phyloP scores from a whole-genome alignment of 2,888 invertebrate species.

The Caenorhabditis imperialis region DNA sequence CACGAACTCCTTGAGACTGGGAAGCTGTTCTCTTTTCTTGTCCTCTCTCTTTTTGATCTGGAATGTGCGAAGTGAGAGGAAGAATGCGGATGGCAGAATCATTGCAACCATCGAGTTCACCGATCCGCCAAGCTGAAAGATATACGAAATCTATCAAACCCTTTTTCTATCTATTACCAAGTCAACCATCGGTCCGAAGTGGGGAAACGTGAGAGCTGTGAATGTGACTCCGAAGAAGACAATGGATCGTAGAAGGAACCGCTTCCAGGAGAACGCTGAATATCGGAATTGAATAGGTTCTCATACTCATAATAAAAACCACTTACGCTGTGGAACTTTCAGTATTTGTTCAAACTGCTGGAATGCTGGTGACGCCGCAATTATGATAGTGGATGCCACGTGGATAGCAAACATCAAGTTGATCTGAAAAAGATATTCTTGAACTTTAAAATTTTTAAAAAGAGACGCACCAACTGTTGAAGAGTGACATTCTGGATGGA shows the following conservation, averaged over 20 bases:
- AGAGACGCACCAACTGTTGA: constrained; percentile 51
- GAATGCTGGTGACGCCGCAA: constrained; percentile 71
- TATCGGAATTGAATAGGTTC: background rate
- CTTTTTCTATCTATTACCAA: too few relatives aligned
- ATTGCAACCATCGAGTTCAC: constrained; percentile 58
- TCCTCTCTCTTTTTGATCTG: constrained; percentile 7
- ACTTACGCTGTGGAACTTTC: constrained; percentile 66
- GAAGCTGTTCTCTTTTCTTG: constrained; percentile 7
- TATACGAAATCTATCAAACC: too few relatives aligned
- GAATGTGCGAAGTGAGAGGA: constrained; percentile 48
- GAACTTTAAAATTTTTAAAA: background rate
- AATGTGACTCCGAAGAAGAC: constrained; percentile 65
- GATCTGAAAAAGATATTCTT: background rate
- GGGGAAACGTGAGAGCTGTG: constrained; percentile 67
- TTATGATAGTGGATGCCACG: constrained; percentile 73
- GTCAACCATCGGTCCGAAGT: constrained; percentile 72
- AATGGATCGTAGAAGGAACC: constrained; percentile 66
- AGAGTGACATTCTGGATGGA: constrained; percentile 54
- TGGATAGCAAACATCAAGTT: constrained; percentile 76
- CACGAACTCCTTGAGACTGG: constrained; percentile 19
- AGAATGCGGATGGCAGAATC: constrained; percentile 64
- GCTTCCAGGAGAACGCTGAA: constrained; percentile 52
- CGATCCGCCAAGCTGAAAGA: constrained; percentile 63
- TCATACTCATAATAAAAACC: background rate
- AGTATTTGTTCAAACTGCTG: constrained; percentile 72